Evolutionary conservation across 2,888 invertebrate species (phyloP).

Genomic region (Cistogaster globosa): DNA sequence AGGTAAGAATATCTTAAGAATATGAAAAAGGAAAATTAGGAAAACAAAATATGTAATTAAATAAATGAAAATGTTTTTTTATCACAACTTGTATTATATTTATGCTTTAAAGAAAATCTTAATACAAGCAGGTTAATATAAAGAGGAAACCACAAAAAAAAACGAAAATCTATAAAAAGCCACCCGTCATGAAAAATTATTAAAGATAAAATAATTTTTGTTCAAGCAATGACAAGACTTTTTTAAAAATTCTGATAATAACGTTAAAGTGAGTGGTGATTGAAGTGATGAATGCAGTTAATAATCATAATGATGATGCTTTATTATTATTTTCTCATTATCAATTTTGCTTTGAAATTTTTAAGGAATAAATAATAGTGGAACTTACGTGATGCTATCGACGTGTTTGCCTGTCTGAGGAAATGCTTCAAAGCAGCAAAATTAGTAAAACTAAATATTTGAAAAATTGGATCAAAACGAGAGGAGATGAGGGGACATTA

Average conservation of each 20-base stretch:
- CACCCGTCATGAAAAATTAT: conserved; percentile 49
- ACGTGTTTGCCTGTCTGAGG: background rate
- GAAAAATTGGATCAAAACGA: no score
- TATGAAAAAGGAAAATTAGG: background rate
- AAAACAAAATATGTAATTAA: conserved; percentile 1
- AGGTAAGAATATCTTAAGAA: background rate
- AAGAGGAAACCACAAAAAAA: background rate
- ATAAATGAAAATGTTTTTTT: conserved; percentile 11
- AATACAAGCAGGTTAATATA: background rate
- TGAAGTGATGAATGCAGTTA: background rate
- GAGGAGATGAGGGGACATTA: no score
- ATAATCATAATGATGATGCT: background rate
- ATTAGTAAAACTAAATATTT: no score
- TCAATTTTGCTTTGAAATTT: background rate
- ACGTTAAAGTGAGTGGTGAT: background rate
- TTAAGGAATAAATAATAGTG: background rate
- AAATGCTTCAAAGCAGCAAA: no score
- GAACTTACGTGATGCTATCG: background rate
- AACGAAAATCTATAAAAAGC: background rate
- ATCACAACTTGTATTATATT: conserved; percentile 4
- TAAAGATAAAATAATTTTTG: conserved; percentile 32
- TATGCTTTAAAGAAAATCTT: background rate
- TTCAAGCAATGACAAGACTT: conserved; percentile 9
- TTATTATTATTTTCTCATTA: background rate
- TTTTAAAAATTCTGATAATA: background rate